Evolutionary conservation across 1,140 invertebrate genomes (phyloP).

Genomic region (Penaeus chinensis): DNA sequence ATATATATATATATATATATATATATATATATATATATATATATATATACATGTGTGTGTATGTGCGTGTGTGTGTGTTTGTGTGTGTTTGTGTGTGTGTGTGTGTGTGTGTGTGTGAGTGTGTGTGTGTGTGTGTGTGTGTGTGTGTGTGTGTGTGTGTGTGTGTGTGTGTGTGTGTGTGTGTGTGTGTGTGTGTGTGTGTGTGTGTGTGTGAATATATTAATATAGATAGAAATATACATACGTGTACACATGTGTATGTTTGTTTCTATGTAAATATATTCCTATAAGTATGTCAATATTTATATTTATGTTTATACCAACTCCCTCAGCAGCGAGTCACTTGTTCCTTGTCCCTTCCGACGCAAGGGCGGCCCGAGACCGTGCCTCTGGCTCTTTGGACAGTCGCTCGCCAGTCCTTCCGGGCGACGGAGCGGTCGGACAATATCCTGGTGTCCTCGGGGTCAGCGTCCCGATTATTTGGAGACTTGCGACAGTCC

Average conservation of each 20-base stretch:
- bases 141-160: not conserved
- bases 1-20: not conserved
- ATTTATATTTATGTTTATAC: not conserved
- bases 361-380: no score
- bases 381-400: no score
- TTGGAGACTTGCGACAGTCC: no score
- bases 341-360: no score
- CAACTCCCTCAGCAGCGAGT: no score
- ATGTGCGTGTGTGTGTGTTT: not conserved
- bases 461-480: no score
- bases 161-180: not conserved
- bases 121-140: not conserved
- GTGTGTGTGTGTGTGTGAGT: not conserved
- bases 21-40: not conserved
- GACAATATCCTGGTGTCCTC: no score
- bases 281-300: not conserved
- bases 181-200: not conserved
- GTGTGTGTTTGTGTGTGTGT: not conserved
- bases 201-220: not conserved
- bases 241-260: not conserved
- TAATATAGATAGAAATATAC: slow-evolving; percentile 4
- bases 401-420: no score
- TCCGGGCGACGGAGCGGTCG: no score
- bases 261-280: not conserved
- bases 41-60: slow-evolving; percentile 8